Conservation (phyloP, 2,113 vertebrate species). For the Microcebus lehilahytsara region DNA sequence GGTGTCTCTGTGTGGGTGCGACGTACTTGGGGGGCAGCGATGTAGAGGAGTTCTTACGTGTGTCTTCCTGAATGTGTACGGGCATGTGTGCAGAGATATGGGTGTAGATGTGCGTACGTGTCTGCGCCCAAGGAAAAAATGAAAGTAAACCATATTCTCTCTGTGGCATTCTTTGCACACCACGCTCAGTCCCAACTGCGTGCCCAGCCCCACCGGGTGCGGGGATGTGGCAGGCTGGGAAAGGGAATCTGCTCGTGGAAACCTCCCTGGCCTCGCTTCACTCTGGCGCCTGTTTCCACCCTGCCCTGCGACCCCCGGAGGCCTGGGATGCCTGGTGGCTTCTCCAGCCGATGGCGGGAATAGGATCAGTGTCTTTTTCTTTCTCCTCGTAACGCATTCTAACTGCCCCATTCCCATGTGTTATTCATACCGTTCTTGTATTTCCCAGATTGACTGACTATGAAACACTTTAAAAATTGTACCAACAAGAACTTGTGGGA, state of each 20-base stretch:
- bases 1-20: not conserved
- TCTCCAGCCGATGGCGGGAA: not conserved
- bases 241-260: not conserved
- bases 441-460: not conserved
- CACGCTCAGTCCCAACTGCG: not conserved
- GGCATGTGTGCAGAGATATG: not conserved
- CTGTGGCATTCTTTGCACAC: not conserved
- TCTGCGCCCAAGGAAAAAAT: not conserved
- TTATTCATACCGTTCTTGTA: not conserved
- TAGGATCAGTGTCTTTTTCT: not conserved
- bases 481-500: not conserved
- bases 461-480: not conserved
- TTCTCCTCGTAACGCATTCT: not conserved
- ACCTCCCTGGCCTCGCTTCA: not conserved
- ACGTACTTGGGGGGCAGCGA: not conserved
- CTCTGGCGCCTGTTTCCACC: not conserved
- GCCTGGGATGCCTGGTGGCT: not conserved
- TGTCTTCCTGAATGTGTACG: not conserved
- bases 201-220: accelerated
- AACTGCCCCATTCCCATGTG: not conserved
- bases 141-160: slow-evolving; percentile 2
- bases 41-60: not conserved
- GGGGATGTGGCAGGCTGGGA: not conserved
- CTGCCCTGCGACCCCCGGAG: not conserved
- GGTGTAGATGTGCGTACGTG: not conserved